Percentiles rank a stretch among this genome's conserved stretches.
Conservation (phyloP, 2,113 vertebrate species). For the Pygoscelis antarcticus region DNA sequence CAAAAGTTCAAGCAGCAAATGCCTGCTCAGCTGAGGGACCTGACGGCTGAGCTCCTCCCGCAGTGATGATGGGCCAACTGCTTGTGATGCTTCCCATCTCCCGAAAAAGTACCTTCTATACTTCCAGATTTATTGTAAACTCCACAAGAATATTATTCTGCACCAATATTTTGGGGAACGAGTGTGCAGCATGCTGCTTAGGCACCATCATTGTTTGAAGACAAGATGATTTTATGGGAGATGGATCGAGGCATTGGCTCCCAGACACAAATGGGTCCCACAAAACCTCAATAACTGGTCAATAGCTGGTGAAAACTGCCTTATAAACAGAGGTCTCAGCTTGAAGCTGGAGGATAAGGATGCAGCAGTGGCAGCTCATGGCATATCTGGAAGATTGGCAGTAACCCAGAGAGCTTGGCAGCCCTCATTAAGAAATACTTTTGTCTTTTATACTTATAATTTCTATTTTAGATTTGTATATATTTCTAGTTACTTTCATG, state of each 20-base stretch:
- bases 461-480: not conserved
- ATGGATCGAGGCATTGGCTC: not conserved
- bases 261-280: not conserved
- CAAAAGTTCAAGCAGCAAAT: not conserved
- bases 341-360: not conserved
- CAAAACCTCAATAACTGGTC: not conserved
- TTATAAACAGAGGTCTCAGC: not conserved
- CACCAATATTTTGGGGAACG: not conserved
- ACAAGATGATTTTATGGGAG: not conserved
- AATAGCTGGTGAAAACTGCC: not conserved
- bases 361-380: not conserved
- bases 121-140: not conserved
- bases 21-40: not conserved
- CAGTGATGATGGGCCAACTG: not conserved
- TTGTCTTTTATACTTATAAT: not conserved
- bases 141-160: not conserved
- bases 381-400: not conserved
- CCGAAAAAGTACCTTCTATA: rapidly evolving
- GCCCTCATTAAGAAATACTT: not conserved
- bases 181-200: not conserved
- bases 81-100: not conserved
- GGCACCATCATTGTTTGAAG: rapidly evolving
- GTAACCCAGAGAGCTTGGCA: not conserved
- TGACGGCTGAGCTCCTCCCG: not conserved
- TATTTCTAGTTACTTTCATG: not conserved